Conservation (phyloP, 2,113 vertebrate genomes). For the Gallinago undulata region DNA sequence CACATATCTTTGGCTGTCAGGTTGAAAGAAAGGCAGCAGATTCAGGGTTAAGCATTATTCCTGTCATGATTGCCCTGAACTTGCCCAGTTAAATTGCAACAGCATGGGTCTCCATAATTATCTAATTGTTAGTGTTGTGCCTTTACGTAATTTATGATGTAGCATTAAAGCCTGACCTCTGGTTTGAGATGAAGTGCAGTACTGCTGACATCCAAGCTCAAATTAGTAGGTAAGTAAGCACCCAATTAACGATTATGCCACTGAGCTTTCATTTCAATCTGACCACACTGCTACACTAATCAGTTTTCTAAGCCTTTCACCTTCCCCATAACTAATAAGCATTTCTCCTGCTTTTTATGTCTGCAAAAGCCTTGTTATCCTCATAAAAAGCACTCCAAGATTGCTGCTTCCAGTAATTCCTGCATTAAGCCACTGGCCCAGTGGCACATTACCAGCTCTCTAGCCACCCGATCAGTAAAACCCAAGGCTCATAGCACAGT, state of each 20-base stretch:
- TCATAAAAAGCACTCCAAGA: conserved; percentile 67
- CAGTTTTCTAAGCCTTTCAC: conserved; percentile 77
- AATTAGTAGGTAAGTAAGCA: conserved; percentile 83
- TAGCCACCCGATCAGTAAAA: background rate
- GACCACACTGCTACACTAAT: conserved; percentile 79
- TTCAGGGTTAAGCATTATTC: conserved; percentile 71
- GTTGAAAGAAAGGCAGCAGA: conserved; percentile 56
- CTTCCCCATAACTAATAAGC: conserved; percentile 78
- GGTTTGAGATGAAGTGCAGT: conserved; percentile 73
- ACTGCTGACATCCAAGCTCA: conserved; percentile 79
- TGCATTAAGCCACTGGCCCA: conserved; percentile 35
- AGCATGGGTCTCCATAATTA: conserved; percentile 80
- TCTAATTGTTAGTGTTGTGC: conserved; percentile 81
- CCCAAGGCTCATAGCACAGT: background rate
- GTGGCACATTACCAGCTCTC: conserved; percentile 12
- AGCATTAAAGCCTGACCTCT: conserved; percentile 80
- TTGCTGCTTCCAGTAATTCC: conserved; percentile 53
- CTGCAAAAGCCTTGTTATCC: conserved; percentile 68
- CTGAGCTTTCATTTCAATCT: conserved; percentile 77
- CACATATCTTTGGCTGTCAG: conserved; percentile 12
- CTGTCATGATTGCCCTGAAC: conserved; percentile 77
- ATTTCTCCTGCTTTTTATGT: conserved; percentile 72
- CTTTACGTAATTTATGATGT: conserved; percentile 79
- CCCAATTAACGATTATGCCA: conserved; percentile 78
- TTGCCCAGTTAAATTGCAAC: conserved; percentile 79